Evolutionary conservation across 1,140 invertebrate genomes (phyloP).

Genomic region (Pseudomyrmex dendroicus): DNA sequence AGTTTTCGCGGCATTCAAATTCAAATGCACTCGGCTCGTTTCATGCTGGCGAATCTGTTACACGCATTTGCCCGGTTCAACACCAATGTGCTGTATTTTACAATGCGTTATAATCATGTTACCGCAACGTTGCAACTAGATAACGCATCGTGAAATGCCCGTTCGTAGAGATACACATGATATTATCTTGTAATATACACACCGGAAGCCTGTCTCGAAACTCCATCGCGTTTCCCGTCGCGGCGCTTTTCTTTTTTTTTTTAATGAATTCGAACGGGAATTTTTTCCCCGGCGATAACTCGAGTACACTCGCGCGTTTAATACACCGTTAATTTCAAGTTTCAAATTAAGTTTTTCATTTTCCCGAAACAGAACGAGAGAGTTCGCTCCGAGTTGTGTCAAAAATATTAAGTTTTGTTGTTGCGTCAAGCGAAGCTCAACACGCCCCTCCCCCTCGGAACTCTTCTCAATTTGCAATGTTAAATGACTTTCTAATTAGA

Average conservation of each 20-base stretch:
- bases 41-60: constrained; percentile 40
- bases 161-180: constrained; percentile 9
- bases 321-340: constrained; percentile 10
- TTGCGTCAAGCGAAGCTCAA: not conserved
- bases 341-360: constrained; percentile 5
- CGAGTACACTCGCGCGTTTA: not conserved
- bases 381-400: constrained; percentile 1
- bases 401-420: constrained; percentile 28
- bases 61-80: constrained; percentile 47
- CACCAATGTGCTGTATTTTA: constrained; percentile 48
- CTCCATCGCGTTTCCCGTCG: not conserved
- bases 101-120: constrained; percentile 55
- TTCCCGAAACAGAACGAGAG: too few species aligned
- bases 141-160: constrained; percentile 37
- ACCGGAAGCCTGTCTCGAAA: constrained; percentile 2
- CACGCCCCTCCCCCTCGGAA: not conserved
- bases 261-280: not conserved
- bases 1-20: constrained; percentile 50
- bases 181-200: constrained; percentile 39
- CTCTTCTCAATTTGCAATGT: constrained; percentile 31
- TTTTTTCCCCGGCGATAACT: not conserved
- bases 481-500: constrained; percentile 28
- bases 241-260: not conserved
- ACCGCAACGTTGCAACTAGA: constrained; percentile 41
- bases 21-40: constrained; percentile 40